phyloP scores from a whole-genome alignment of 2,888 invertebrate species.

The Trileptium ribeirensis region DNA sequence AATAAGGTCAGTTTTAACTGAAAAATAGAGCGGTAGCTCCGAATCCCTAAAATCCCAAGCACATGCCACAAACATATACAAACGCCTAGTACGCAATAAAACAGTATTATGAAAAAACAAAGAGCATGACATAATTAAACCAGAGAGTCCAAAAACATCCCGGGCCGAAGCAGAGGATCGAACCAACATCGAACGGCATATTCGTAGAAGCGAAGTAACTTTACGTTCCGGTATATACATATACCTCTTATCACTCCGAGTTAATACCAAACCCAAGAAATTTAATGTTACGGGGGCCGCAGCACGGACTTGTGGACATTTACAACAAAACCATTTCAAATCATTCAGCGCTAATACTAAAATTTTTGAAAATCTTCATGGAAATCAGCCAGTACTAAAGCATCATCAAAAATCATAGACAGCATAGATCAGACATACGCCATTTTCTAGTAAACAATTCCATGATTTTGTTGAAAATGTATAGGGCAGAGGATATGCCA shows the following conservation, averaged over 20 bases:
- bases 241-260: not conserved
- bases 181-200: too few relatives aligned
- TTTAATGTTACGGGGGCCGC: not conserved
- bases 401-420: not conserved
- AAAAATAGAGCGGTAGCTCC: not conserved
- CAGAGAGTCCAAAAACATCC: too few relatives aligned
- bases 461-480: not conserved
- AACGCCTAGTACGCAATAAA: not conserved
- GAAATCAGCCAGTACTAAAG: too few relatives aligned
- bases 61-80: not conserved
- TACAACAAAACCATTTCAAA: not conserved
- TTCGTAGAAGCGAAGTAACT: too few relatives aligned
- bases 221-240: not conserved
- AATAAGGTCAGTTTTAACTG: not conserved
- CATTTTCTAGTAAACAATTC: not conserved
- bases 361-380: too few relatives aligned
- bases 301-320: not conserved
- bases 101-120: not conserved
- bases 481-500: not conserved
- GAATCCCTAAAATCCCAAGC: not conserved
- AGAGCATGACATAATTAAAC: too few relatives aligned
- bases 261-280: not conserved
- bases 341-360: too few relatives aligned
- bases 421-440: not conserved
- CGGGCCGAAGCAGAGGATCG: too few relatives aligned